Percentiles rank a stretch among this genome's conserved stretches.
phyloP scores from a whole-genome alignment of 2,113 vertebrate genomes.

The Azemiops feae region DNA sequence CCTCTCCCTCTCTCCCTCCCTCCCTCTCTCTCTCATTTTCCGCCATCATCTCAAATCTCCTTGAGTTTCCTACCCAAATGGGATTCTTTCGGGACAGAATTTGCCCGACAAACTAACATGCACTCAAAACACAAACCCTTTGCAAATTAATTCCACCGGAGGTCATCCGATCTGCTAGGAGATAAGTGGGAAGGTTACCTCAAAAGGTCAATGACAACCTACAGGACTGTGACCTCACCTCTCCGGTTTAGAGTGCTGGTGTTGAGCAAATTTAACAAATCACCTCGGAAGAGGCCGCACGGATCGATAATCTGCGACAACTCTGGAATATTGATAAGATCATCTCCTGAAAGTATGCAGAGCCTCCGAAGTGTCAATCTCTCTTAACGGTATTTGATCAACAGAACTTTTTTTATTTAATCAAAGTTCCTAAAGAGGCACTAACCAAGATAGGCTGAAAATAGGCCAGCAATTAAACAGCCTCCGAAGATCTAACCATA shows the following conservation, averaged over 20 bases:
- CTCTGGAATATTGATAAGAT: conserved; percentile 59
- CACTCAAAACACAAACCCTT: conserved; percentile 34
- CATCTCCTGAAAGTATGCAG: not conserved
- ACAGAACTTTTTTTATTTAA: not conserved
- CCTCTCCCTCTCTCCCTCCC: too few species aligned
- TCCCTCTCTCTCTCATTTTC: not conserved
- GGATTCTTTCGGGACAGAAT: conserved; percentile 42
- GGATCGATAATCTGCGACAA: conserved; percentile 55
- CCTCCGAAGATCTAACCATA: not conserved
- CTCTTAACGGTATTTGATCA: not conserved
- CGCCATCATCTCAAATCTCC: conserved; percentile 2
- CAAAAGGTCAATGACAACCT: conserved; percentile 39
- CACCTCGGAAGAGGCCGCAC: conserved; percentile 16
- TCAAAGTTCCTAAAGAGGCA: not conserved
- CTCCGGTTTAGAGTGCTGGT: conserved; percentile 51
- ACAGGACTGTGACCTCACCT: conserved; percentile 49
- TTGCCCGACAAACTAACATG: conserved; percentile 50
- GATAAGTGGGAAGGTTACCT: conserved; percentile 50
- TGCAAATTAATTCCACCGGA: conserved; percentile 37
- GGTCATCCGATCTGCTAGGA: conserved; percentile 48
- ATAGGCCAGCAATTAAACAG: not conserved
- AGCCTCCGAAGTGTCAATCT: not conserved
- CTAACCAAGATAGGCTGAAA: not conserved
- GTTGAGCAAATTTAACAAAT: conserved; percentile 59
- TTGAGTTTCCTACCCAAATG: conserved; percentile 46